Evolutionary conservation across 1,140 invertebrate genomes (phyloP).

Genomic region (Drosophila rhopaloa): DNA sequence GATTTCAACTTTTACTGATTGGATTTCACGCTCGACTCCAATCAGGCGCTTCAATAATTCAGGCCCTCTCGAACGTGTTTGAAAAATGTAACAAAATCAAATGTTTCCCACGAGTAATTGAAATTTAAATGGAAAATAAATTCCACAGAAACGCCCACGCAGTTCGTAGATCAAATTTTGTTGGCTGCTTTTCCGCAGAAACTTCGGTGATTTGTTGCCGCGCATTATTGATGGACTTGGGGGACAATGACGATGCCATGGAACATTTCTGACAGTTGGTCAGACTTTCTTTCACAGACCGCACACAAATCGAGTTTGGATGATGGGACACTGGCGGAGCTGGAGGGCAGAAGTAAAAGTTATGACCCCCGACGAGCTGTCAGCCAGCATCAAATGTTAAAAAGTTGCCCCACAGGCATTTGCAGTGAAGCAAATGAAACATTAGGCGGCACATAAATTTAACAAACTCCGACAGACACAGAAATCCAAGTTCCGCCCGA

Average conservation of each 20-base stretch:
- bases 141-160: constrained; percentile 13
- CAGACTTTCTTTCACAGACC: constrained; percentile 9
- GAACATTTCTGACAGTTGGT: constrained; percentile 37
- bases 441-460: constrained; percentile 66
- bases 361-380: constrained; percentile 44
- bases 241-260: constrained; percentile 13
- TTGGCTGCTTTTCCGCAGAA: constrained; percentile 21
- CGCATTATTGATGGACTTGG: constrained; percentile 44
- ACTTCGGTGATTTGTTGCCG: constrained; percentile 53
- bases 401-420: constrained; percentile 33
- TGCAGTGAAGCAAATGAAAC: constrained; percentile 46
- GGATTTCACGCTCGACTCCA: constrained; percentile 67
- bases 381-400: constrained; percentile 55
- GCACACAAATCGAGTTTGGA: constrained; percentile 50
- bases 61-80: constrained; percentile 27
- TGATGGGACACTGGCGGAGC: background rate
- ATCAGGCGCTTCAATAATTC: constrained; percentile 76
- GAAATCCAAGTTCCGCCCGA: constrained; percentile 18
- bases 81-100: constrained; percentile 22
- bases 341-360: constrained; percentile 25
- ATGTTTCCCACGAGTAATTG: constrained; percentile 54
- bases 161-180: constrained; percentile 52
- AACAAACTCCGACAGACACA: constrained; percentile 58
- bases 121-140: constrained; percentile 79
- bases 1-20: constrained; percentile 58